Conservation (phyloP, 1,140 invertebrate species). For the Drosophila prosaltans region DNA sequence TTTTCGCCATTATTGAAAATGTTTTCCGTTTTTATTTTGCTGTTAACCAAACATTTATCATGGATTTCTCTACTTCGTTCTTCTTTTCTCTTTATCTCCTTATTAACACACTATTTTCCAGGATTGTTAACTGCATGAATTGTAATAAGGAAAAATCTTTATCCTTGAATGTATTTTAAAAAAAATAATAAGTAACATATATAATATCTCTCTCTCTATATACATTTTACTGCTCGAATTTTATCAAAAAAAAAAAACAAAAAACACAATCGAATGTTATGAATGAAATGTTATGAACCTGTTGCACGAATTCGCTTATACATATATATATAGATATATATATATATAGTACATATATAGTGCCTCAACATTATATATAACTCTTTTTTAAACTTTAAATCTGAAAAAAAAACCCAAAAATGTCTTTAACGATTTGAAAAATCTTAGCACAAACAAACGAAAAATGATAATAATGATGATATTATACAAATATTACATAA, state of each 20-base stretch:
- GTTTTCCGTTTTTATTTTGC: slow-evolving; percentile 1
- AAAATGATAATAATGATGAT: too few species aligned
- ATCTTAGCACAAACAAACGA: too few species aligned
- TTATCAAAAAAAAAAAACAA: slow-evolving; percentile 29
- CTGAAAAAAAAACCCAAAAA: too few species aligned
- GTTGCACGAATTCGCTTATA: too few species aligned
- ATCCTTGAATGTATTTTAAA: slow-evolving; percentile 79
- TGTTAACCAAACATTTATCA: slow-evolving; percentile 31
- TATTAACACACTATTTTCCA: slow-evolving; percentile 57
- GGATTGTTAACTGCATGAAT: slow-evolving; percentile 83
- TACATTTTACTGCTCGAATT: slow-evolving; percentile 55
- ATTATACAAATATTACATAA: too few species aligned
- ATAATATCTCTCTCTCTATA: not conserved
- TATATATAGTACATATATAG: too few species aligned
- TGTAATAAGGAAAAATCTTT: slow-evolving; percentile 83
- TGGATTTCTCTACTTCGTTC: slow-evolving; percentile 31
- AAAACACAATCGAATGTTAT: not conserved
- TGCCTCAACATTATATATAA: too few species aligned
- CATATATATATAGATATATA: too few species aligned
- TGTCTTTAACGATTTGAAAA: too few species aligned
- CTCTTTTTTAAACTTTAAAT: too few species aligned
- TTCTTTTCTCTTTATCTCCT: slow-evolving; percentile 44
- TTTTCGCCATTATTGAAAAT: slow-evolving; percentile 4
- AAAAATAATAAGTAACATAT: slow-evolving; percentile 6
- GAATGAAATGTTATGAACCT: too few species aligned